Base-by-base conservation (phyloP, 2,797 vertebrate genomes). In the Brotula barbata region DNA sequence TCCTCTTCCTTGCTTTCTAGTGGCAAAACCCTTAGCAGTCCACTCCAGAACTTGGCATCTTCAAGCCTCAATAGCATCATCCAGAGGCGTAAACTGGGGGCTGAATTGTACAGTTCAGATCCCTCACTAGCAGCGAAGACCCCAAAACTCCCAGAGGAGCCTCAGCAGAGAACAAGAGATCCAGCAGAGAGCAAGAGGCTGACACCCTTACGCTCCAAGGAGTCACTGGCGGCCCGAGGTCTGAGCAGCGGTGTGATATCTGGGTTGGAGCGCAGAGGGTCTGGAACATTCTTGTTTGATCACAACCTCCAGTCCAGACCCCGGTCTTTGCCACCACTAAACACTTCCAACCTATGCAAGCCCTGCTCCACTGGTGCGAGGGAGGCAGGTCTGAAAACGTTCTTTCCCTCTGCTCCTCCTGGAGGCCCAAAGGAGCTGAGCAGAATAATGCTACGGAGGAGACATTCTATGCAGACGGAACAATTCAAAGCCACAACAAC, bases 391-490 rank as follows among this genome's bases (percentile, higher is more conserved):
- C 77, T 88, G n/a, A 95, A 90, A 49, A 58, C 77, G 8, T 81
- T 92, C 23, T 68, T 89, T 0, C 92, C 94, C 36, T 86, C 89
- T 0, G 94, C 89, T 55, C 92, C 96, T 20, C 90, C 94, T 6
- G 70, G 88, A 3, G 88, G 88, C 13, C 93, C 93, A 3, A 95
- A 86, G 44, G 93, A 94, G 31, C 72, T 82, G 45, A 93, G 89
- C 36, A 91, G 84, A 0, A 94, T 92, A 78, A 91, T 88, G 86
- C 84, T 96, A 19, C 71, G 92, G 69, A 89, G 95, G 78, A 93
- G 94, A 76, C 94, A 97, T 68, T 97, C 94, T 1, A 90, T 94
- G 77, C 95, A 93, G 88, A 93, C 91, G 0, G 92, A 97, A 58
- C 93, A 94, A 86, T 93, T 95, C 65, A 94, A 88, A 62, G 72